Evolutionary conservation across 2,888 invertebrate genomes (phyloP), one percentile per base, ranked within the genome.

Genomic region (Acanthosepion esculentum): DNA sequence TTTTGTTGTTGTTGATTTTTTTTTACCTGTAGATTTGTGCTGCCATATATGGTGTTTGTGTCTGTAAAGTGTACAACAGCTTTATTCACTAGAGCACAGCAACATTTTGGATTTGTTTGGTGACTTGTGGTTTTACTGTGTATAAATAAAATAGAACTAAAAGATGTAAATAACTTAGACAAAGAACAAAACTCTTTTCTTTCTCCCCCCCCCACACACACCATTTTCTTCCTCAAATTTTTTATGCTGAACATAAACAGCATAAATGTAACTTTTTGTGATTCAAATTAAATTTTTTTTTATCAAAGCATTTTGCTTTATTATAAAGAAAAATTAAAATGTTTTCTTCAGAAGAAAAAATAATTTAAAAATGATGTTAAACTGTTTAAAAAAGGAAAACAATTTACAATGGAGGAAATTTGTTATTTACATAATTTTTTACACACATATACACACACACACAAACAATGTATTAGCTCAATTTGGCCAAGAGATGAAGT

Each of bases 61-160:
- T 92, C 50, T 92, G 92, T 92, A 92, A 92, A 92, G 92, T 92
- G 92, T 92, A 92, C 92, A 92, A 92, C 92, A 92, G 50, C 92
- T 29, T 92, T 92, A 41, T 48, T 92, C 50, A 92, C 50, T 92
- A 92, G 92, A 50, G 92, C 92, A 92, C 92, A 92, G 92, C 92
- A 48, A 48, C 48, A 41, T 48, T 92, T 59, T 92, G 48, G 48
- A 92, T 50, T 29, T 23, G 50, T 92, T 92, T 92, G 92, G 48
- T 92, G 50, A 92, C 92, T 92, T 50, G 50, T 92, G 92, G 48
- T 50, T 50, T 92, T 29, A 92, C 50, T 92, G 92, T 92, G 92
- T 92, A 92, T 92, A 92, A 92, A 92, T 48, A 50, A 92, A 50
- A 78, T 78, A 78, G 78, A 78, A 78, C 78, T 92, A 92, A n/a